A percentile compares a stretch with the other conserved stretches of the same genome.
Evolutionary conservation across 2,797 vertebrate genomes (phyloP).

Genomic region (Agapornis canus): DNA sequence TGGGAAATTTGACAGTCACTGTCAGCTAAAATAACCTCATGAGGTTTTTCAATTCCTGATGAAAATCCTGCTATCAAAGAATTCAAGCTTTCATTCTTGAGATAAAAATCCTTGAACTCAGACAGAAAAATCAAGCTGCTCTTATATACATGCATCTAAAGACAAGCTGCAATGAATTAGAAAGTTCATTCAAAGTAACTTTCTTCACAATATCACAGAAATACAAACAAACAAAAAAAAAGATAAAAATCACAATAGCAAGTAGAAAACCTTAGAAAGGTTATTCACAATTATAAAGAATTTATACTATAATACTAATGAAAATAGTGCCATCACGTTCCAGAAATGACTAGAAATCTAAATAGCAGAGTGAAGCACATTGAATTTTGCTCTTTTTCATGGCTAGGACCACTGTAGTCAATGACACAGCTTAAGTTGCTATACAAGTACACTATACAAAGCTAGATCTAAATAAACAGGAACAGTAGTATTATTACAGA

Average conservation of each 20-base stretch:
- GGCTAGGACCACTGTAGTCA: not conserved
- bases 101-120: not conserved
- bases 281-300: not conserved
- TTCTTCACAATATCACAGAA: not conserved
- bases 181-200: not conserved
- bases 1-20: not conserved
- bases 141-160: not conserved
- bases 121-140: not conserved
- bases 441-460: not conserved
- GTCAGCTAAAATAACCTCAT: not conserved
- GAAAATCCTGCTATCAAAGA: not conserved
- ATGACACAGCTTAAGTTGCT: not conserved
- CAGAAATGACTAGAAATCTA: not conserved
- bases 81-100: not conserved
- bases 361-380: not conserved
- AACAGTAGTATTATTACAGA: not conserved
- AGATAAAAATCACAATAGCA: not conserved
- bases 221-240: not conserved
- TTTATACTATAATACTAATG: not conserved
- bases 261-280: not conserved
- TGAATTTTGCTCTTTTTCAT: not conserved
- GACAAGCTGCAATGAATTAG: not conserved
- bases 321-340: not conserved
- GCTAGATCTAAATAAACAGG: not conserved
- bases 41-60: not conserved